Base-by-base conservation (phyloP, 2,888 invertebrate species). In the Platynereis dumerilii region DNA sequence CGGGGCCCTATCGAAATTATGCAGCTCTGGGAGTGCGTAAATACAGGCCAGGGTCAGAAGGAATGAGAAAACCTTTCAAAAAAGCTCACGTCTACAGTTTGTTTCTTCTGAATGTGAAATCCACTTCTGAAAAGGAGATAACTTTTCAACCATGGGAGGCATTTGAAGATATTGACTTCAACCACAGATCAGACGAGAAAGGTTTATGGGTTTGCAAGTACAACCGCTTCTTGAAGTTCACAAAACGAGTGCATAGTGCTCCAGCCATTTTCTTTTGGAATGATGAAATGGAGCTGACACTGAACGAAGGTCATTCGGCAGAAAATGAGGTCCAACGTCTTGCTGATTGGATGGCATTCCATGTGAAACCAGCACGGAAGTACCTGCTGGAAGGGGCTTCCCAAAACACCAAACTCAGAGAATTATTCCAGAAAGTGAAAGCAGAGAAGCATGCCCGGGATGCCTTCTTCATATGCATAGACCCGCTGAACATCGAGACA, bases 161-260 rank as follows among this genome's bases (percentile, higher is more conserved):
- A 2, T 53, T 29, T 29, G 66, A 63, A 62, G 66, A 66, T 42
- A 24, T 56, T 10, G 48, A 61, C 20, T 42, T 66, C n/a, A 66
- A 66, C 44, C 58, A 57, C 39, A 39, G 58, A n/a, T 56, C 52
- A n/a, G 62, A 66, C 34, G 44, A 28, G 17, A 17, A 24, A 26
- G 61, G 53, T 17, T 55, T 66, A 17, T 60, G 55, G 42, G 66
- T 66, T 10, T 62, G 61, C 24, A 66, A 66, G 34, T 58, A 66
- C 54, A 62, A 61, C 39, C 12, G 28, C 3, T 66, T 42, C 22
- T 20, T 48, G n/a, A 5, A 10, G n/a, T n/a, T n/a, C n/a, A 48
- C 5, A n/a, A 48, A 22, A 48, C 20, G 22, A 22, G 17, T 48
- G 48, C 5, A n/a, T 3, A 48, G 24, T 24, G 39, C 53, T 12